Percentiles rank a stretch among this genome's conserved stretches.
Conservation (phyloP, 2,797 vertebrate species). For the Gymnopithys bicolor region DNA sequence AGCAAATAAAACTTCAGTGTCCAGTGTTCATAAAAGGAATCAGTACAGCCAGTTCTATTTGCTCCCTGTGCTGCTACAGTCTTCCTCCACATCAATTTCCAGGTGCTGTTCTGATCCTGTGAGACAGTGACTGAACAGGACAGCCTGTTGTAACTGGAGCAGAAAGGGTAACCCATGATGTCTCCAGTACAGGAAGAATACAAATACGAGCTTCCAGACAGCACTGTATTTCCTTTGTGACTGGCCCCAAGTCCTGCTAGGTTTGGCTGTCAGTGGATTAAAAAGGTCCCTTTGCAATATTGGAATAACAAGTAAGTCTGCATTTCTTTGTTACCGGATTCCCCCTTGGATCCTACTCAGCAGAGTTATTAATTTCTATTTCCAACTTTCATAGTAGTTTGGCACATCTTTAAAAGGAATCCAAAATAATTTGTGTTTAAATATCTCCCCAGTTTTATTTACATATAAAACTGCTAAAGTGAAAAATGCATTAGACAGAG, state of each 20-base stretch:
- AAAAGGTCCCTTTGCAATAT: not conserved
- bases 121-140: not conserved
- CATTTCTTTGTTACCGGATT: not conserved
- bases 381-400: not conserved
- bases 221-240: not conserved
- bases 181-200: not conserved
- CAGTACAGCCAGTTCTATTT: not conserved
- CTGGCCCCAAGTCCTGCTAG: not conserved
- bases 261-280: not conserved
- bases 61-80: not conserved
- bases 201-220: not conserved
- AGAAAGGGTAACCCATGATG: not conserved
- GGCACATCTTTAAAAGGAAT: not conserved
- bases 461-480: not conserved
- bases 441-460: constrained; percentile 10
- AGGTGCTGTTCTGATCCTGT: not conserved
- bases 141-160: not conserved
- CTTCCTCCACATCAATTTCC: not conserved
- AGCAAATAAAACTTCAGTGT: not conserved
- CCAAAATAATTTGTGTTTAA: not conserved
- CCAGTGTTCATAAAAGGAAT: not conserved
- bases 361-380: not conserved
- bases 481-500: not conserved
- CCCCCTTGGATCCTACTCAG: not conserved
- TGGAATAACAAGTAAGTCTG: not conserved